Conservation (phyloP, 2,113 vertebrate genomes). For the Bos javanicus region DNA sequence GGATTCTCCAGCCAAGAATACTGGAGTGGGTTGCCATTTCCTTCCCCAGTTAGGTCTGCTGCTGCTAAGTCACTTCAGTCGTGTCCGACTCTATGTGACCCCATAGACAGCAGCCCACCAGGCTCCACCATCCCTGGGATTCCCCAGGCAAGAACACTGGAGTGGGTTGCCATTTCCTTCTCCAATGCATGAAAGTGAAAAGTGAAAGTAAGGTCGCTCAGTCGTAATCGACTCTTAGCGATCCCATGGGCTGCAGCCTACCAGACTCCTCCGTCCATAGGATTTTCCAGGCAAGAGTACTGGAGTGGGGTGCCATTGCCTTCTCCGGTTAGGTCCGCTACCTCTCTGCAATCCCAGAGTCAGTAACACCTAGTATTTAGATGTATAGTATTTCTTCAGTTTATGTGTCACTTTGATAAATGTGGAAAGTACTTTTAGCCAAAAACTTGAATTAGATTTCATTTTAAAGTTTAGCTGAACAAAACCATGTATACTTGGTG, state of each 20-base stretch:
- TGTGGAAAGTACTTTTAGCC: conserved; percentile 67
- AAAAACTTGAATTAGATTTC: conserved; percentile 70
- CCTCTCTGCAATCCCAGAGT: conserved; percentile 24
- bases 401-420: conserved; percentile 77
- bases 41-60: neutral
- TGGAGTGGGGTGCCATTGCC: neutral
- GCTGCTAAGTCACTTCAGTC: too few relatives aligned
- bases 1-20: neutral
- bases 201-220: too few relatives aligned
- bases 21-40: neutral
- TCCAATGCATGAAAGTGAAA: too few relatives aligned
- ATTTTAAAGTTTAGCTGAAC: conserved; percentile 74
- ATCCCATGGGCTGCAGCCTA: neutral
- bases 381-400: conserved; percentile 64
- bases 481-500: conserved; percentile 61
- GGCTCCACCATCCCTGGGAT: too few relatives aligned
- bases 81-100: too few relatives aligned
- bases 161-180: too few relatives aligned
- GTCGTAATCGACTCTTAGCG: too few relatives aligned
- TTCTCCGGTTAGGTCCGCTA: neutral
- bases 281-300: neutral
- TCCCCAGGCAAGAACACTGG: too few relatives aligned
- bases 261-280: neutral
- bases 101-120: too few relatives aligned
- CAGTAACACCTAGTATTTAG: conserved; percentile 68